Conservation (phyloP, 2,113 vertebrate genomes). For the Oncorhynchus clarkii region DNA sequence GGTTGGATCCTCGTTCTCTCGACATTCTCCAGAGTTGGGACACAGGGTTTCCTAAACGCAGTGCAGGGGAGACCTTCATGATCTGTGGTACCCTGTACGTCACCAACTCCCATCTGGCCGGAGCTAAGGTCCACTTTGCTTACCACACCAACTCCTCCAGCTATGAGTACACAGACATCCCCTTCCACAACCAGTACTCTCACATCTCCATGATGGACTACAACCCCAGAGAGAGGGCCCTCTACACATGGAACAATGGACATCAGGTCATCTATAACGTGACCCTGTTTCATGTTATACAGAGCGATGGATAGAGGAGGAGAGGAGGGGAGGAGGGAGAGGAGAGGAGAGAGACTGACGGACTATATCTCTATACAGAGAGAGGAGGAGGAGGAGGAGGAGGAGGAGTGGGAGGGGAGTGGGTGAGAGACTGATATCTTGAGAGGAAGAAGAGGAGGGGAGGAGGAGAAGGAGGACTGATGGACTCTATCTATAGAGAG, state of each 20-base stretch:
- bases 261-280: slow-evolving; percentile 68
- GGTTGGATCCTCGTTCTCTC: slow-evolving; percentile 63
- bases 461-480: too few relatives aligned
- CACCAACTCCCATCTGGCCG: slow-evolving; percentile 75
- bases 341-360: too few relatives aligned
- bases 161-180: slow-evolving; percentile 73
- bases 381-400: too few relatives aligned
- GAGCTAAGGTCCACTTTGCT: slow-evolving; percentile 73
- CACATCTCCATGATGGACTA: slow-evolving; percentile 81
- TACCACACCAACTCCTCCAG: slow-evolving; percentile 69
- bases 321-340: too few relatives aligned
- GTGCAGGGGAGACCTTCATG: slow-evolving; percentile 74
- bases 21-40: slow-evolving; percentile 70
- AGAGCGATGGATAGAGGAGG: not conserved
- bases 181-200: slow-evolving; percentile 76
- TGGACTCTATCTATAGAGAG: too few relatives aligned
- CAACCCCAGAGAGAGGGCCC: slow-evolving; percentile 70
- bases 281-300: slow-evolving; percentile 37
- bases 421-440: too few relatives aligned
- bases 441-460: too few relatives aligned
- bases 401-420: too few relatives aligned
- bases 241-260: slow-evolving; percentile 76
- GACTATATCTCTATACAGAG: too few relatives aligned
- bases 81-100: slow-evolving; percentile 75
- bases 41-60: slow-evolving; percentile 74